These are phyloP conservation scores for Cabera pusaria DNA, from an alignment of 2,888 invertebrate species.

Conservation along the genomic window DNA sequence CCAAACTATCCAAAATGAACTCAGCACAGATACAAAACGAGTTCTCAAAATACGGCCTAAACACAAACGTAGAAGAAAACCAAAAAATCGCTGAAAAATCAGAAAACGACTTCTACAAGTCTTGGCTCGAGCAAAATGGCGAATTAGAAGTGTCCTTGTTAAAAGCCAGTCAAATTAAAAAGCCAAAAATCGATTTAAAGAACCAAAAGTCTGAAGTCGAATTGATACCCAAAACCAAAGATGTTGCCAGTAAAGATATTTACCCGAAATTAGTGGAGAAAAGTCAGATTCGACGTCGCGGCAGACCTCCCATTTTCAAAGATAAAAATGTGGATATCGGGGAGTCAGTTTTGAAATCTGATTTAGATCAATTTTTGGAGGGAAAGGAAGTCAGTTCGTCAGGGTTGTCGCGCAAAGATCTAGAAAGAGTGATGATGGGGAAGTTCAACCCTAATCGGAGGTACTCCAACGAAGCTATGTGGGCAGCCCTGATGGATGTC, in stretches of 20 bases:
- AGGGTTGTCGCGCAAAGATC: slow-evolving; percentile 71
- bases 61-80: slow-evolving; percentile 54
- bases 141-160: slow-evolving; percentile 74
- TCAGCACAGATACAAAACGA: slow-evolving; percentile 65
- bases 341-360: slow-evolving; percentile 73
- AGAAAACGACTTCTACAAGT: slow-evolving; percentile 75
- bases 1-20: slow-evolving; percentile 68
- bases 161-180: slow-evolving; percentile 62
- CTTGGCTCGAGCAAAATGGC: slow-evolving; percentile 77
- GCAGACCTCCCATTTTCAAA: slow-evolving; percentile 72
- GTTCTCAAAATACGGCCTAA: slow-evolving; percentile 70
- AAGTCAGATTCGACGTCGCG: slow-evolving; percentile 56
- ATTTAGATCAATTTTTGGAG: slow-evolving; percentile 76
- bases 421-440: slow-evolving; percentile 80
- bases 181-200: slow-evolving; percentile 49
- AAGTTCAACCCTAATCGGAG: slow-evolving; percentile 78
- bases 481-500: slow-evolving; percentile 84
- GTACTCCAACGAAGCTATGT: slow-evolving; percentile 81
- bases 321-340: slow-evolving; percentile 72
- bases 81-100: slow-evolving; percentile 51
- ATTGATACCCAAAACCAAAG: slow-evolving; percentile 64
- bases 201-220: slow-evolving; percentile 70
- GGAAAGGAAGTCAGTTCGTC: slow-evolving; percentile 78
- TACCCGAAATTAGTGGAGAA: slow-evolving; percentile 60
- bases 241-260: slow-evolving; percentile 50